phyloP scores from a whole-genome alignment of 2,888 invertebrate genomes.

The Habrosyne pyritoides region DNA sequence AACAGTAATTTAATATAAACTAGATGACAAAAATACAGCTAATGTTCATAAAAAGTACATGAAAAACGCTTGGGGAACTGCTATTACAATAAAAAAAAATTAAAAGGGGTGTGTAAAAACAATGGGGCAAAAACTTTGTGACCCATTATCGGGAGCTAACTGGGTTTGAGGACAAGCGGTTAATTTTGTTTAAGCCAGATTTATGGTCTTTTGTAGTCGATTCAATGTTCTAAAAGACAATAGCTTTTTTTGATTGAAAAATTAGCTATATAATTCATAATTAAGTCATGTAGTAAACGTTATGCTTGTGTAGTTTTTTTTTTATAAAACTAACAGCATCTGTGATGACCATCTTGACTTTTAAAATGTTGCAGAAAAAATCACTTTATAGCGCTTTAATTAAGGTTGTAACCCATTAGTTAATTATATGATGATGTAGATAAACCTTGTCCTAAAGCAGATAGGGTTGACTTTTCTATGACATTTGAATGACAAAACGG shows the following conservation, averaged over 20 bases:
- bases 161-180: slow-evolving; percentile 73
- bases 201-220: slow-evolving; percentile 49
- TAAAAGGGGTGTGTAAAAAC: slow-evolving; percentile 71
- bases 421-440: too few relatives aligned
- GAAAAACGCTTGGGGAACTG: slow-evolving; percentile 66
- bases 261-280: not conserved
- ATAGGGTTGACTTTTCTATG: too few relatives aligned
- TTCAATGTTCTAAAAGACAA: not conserved
- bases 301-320: too few relatives aligned
- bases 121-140: slow-evolving; percentile 60
- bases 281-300: too few relatives aligned
- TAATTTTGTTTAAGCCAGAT: slow-evolving; percentile 73
- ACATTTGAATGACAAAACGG: too few relatives aligned
- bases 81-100: slow-evolving; percentile 53
- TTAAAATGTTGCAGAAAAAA: too few relatives aligned
- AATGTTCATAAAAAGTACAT: slow-evolving; percentile 68
- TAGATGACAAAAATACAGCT: slow-evolving; percentile 78
- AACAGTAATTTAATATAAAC: slow-evolving; percentile 83
- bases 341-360: too few relatives aligned
- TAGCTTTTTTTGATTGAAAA: not conserved
- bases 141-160: slow-evolving; percentile 68
- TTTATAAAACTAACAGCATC: too few relatives aligned
- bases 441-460: too few relatives aligned
- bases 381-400: too few relatives aligned
- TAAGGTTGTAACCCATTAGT: too few relatives aligned